These are phyloP conservation scores for Orius insidiosus DNA, from an alignment of 1,140 invertebrate species.

Conservation along the genomic window DNA sequence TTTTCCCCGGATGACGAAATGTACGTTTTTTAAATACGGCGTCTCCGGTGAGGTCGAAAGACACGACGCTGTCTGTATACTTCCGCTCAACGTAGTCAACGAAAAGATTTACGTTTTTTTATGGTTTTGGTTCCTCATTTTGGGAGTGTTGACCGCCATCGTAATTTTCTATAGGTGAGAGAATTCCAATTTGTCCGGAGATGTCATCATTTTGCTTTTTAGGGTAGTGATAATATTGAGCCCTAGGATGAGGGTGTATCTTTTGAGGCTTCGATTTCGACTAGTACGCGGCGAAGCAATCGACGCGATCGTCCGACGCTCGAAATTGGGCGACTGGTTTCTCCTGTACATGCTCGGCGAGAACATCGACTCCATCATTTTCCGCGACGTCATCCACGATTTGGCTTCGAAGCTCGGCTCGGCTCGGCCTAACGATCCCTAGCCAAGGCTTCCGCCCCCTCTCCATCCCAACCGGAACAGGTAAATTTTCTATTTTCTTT, in stretches of 20 bases:
- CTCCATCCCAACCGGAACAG: too few species aligned
- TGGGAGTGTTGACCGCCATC: constrained; percentile 49
- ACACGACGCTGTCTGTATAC: constrained; percentile 71
- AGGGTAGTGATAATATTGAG: constrained; percentile 42
- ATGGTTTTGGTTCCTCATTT: constrained; percentile 78
- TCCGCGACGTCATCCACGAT: constrained; percentile 81
- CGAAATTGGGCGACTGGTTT: constrained; percentile 91
- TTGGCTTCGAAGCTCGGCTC: too few species aligned
- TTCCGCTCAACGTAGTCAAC: constrained; percentile 74
- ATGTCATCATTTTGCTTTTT: too few species aligned
- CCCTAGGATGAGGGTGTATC: constrained; percentile 46
- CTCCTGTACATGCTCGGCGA: constrained; percentile 87
- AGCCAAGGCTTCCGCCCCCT: too few species aligned
- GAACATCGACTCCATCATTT: constrained; percentile 87
- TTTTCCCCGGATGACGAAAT: constrained; percentile 81
- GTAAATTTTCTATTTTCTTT: too few species aligned
- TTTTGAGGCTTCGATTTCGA: constrained; percentile 71
- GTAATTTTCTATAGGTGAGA: constrained; percentile 49
- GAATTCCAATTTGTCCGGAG: too few species aligned
- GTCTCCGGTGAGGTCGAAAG: constrained; percentile 64
- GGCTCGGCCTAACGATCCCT: too few species aligned
- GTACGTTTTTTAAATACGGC: constrained; percentile 73
- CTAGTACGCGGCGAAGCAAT: constrained; percentile 74
- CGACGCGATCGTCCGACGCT: constrained; percentile 73
- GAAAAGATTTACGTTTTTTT: constrained; percentile 83